Conservation (phyloP, 2,888 invertebrate genomes). For the Metallyticus violacea region DNA sequence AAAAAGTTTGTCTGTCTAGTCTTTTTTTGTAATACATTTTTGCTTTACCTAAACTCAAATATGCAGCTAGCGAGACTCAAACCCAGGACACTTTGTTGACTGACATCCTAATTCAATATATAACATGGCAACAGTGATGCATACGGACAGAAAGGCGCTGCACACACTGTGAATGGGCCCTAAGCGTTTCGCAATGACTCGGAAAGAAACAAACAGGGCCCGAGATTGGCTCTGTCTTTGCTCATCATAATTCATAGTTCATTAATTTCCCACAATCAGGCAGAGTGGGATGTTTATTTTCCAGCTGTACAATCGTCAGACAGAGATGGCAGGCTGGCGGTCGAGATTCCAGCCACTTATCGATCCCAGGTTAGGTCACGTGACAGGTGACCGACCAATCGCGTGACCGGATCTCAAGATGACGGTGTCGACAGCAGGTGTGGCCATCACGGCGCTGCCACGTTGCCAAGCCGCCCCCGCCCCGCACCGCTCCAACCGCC, state of each 20-base stretch:
- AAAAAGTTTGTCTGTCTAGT: too few species aligned
- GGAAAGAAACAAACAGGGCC: background rate
- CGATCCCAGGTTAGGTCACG: constrained; percentile 18
- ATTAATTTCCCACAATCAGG: constrained; percentile 6
- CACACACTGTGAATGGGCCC: background rate
- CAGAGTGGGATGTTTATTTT: constrained; percentile 3
- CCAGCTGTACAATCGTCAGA: background rate
- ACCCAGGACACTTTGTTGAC: too few species aligned
- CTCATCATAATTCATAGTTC: constrained; percentile 5
- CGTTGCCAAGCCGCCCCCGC: background rate
- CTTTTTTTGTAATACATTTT: too few species aligned
- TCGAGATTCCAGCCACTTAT: constrained; percentile 19
- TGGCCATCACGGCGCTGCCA: constrained; percentile 6
- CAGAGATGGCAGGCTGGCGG: constrained; percentile 1
- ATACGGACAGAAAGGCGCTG: background rate
- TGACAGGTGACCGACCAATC: constrained; percentile 16
- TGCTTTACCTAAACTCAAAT: too few species aligned
- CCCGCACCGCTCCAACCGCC: too few species aligned
- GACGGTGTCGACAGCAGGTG: constrained; percentile 17
- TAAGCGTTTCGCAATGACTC: too few species aligned
- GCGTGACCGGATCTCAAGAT: constrained; percentile 14
- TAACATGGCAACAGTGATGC: too few species aligned
- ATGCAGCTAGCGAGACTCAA: too few species aligned
- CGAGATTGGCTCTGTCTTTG: background rate
- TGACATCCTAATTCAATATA: too few species aligned